Percentiles rank a stretch among this genome's conserved stretches.
phyloP scores from a whole-genome alignment of 2,797 vertebrate genomes.

The Sternarchorhynchus goeldii region DNA sequence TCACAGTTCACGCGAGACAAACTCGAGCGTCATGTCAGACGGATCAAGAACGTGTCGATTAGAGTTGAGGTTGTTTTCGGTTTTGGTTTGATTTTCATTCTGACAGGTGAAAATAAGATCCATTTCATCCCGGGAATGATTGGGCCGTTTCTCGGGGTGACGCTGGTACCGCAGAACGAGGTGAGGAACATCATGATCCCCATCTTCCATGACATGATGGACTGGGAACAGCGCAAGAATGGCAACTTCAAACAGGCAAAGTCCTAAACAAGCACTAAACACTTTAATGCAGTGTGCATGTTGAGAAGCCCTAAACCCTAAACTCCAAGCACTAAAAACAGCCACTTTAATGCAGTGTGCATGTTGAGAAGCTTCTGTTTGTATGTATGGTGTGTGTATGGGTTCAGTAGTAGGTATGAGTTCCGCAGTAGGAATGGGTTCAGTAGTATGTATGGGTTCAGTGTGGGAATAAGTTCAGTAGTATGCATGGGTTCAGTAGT shows the following conservation, averaged over 20 bases:
- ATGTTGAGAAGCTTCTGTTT: too few relatives aligned
- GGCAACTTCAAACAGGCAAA: slow-evolving; percentile 98
- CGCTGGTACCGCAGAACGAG: slow-evolving; percentile 93
- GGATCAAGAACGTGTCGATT: slow-evolving; percentile 4
- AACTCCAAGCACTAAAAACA: neutral
- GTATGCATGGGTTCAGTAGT: too few relatives aligned
- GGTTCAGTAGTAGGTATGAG: too few relatives aligned
- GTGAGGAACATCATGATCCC: slow-evolving; percentile 99
- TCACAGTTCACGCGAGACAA: too few relatives aligned
- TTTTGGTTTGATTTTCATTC: slow-evolving; percentile 33
- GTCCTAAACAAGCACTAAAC: neutral
- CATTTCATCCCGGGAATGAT: slow-evolving; percentile 99
- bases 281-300: neutral
- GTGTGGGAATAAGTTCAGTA: too few relatives aligned
- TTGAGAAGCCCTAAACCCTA: slow-evolving; percentile 26
- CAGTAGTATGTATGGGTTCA: too few relatives aligned
- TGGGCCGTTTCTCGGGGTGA: slow-evolving; percentile 95
- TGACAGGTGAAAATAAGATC: slow-evolving; percentile 94
- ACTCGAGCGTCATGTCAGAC: too few relatives aligned
- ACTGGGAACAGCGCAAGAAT: slow-evolving; percentile 98
- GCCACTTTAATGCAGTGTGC: neutral
- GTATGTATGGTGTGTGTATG: too few relatives aligned
- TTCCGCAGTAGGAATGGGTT: too few relatives aligned
- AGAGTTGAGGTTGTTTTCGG: neutral
- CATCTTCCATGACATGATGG: slow-evolving; percentile 99